Evolutionary conservation across 30 jellyfish, hydroid and myxozoan species (phyloP).

Genomic region (Aurelia aurita): DNA sequence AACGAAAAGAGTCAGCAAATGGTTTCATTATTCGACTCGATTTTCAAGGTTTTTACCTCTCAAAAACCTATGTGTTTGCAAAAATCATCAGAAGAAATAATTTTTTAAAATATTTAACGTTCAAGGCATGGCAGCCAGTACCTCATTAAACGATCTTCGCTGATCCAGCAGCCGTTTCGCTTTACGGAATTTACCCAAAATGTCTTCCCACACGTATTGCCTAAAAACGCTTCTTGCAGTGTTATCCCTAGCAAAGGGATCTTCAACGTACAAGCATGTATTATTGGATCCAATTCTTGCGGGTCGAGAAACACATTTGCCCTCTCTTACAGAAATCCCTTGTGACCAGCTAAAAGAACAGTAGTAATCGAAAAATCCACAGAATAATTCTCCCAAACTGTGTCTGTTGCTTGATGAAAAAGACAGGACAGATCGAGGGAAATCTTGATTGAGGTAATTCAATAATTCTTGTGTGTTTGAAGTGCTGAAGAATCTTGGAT

Average conservation of each 20-base stretch:
- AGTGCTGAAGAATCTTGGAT: slow-evolving; percentile 25
- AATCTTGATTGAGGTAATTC: neutral
- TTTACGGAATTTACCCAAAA: neutral
- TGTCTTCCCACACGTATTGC: slow-evolving; percentile 19
- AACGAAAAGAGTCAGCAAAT: no score
- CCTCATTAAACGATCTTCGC: neutral
- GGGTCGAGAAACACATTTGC: slow-evolving; percentile 35
- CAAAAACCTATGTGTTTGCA: no score
- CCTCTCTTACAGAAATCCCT: slow-evolving; percentile 53
- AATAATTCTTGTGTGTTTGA: neutral
- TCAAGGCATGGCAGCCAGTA: no score
- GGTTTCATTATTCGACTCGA: no score
- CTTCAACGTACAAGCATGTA: slow-evolving; percentile 61
- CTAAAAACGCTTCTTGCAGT: slow-evolving; percentile 47
- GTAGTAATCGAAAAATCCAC: slow-evolving; percentile 51
- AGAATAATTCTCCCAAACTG: slow-evolving; percentile 42
- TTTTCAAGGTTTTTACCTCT: no score
- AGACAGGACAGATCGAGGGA: slow-evolving; percentile 25
- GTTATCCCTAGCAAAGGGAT: slow-evolving; percentile 27
- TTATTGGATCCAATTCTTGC: slow-evolving; percentile 35
- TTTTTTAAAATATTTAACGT: no score
- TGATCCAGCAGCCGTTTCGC: slow-evolving; percentile 20
- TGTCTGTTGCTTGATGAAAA: slow-evolving; percentile 35
- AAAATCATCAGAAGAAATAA: no score
- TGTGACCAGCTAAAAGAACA: slow-evolving; percentile 27